phyloP scores from a whole-genome alignment of 2,888 invertebrate species.

The Tuta absoluta region DNA sequence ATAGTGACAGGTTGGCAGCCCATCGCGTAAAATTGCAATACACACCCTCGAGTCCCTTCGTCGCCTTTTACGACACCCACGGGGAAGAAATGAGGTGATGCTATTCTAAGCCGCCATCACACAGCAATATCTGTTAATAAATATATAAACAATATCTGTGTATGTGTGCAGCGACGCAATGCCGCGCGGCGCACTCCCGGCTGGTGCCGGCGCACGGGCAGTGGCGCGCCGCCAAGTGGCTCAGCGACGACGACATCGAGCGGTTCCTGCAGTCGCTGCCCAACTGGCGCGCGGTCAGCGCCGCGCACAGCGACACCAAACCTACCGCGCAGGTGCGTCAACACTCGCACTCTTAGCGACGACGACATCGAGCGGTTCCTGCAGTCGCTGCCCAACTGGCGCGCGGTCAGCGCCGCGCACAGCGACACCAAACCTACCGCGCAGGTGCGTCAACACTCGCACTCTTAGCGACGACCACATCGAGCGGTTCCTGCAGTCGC shows the following conservation, averaged over 20 bases:
- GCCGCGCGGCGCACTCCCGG: slow-evolving; percentile 35
- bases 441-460: slow-evolving; percentile 37
- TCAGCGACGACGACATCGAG: slow-evolving; percentile 97
- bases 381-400: slow-evolving; percentile 83
- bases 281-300: slow-evolving; percentile 54
- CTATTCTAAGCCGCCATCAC: no score
- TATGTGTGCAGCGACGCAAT: slow-evolving; percentile 35
- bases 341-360: slow-evolving; percentile 88
- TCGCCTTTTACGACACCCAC: no score
- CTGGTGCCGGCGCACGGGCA: slow-evolving; percentile 22
- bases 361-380: slow-evolving; percentile 96
- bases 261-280: slow-evolving; percentile 90
- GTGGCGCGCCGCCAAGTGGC: slow-evolving; percentile 77
- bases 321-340: slow-evolving; percentile 40
- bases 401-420: slow-evolving; percentile 38
- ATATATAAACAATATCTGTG: no score
- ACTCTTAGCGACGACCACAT: slow-evolving; percentile 98
- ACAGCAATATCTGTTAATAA: no score
- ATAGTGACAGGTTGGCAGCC: no score
- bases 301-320: slow-evolving; percentile 22
- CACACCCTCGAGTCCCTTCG: no score
- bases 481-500: slow-evolving; percentile 92
- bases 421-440: slow-evolving; percentile 31
- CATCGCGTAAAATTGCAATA: no score
- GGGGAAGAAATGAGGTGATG: no score